Percentiles rank a stretch among this genome's conserved stretches.
Evolutionary conservation across 2,113 vertebrate genomes (phyloP).

Genomic region (Phaethornis superciliosus): DNA sequence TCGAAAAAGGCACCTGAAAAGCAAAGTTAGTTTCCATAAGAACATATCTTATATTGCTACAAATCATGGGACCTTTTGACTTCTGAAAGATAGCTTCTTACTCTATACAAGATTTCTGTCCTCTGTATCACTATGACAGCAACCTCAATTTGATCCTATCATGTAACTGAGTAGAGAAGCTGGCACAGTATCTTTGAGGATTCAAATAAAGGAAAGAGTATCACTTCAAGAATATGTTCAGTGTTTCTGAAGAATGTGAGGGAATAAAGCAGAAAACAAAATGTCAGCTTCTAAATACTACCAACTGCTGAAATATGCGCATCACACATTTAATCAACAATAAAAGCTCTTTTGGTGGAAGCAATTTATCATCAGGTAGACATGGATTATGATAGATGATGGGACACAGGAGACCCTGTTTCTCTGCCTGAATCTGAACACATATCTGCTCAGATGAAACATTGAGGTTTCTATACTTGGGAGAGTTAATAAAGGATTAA

Average conservation of each 20-base stretch:
- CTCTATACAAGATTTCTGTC: background rate
- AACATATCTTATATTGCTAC: background rate
- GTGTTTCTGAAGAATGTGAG: background rate
- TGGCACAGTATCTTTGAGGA: background rate
- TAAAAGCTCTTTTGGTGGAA: conserved; percentile 9
- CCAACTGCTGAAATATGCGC: conserved; percentile 18
- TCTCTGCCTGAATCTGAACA: background rate
- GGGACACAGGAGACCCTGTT: background rate
- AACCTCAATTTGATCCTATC: conserved; percentile 30
- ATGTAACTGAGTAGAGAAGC: background rate
- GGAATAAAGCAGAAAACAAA: background rate
- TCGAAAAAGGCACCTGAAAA: conserved; percentile 16
- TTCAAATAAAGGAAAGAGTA: background rate
- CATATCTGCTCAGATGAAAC: background rate
- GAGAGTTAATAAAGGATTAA: conserved; percentile 2
- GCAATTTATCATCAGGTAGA: conserved; percentile 33
- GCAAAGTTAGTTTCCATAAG: conserved; percentile 5
- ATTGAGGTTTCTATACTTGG: background rate
- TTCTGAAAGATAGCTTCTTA: conserved; percentile 21
- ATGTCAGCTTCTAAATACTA: background rate
- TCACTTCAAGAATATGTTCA: background rate
- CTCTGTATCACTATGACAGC: conserved; percentile 9
- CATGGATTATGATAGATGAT: conserved; percentile 16
- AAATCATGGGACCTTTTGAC: conserved; percentile 30
- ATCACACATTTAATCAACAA: conserved; percentile 58